Conservation (phyloP, 2,797 vertebrate genomes). For the Megaceryle alcyon region DNA sequence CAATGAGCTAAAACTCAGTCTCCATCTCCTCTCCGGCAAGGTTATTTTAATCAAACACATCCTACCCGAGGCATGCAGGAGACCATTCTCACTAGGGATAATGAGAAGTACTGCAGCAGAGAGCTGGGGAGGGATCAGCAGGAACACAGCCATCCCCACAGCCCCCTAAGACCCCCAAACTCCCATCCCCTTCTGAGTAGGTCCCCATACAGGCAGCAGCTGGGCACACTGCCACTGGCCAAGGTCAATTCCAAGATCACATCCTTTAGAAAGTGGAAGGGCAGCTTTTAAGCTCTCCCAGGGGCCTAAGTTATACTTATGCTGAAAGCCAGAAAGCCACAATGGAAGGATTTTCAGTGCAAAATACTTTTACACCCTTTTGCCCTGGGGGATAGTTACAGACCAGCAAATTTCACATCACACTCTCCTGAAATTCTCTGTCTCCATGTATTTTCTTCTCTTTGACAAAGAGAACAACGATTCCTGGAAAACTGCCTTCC, state of each 20-base stretch:
- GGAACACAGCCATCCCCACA: background rate
- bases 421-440: background rate
- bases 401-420: background rate
- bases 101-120: background rate
- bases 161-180: background rate
- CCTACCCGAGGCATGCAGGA: background rate
- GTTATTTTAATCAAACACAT: slow-evolving; percentile 7
- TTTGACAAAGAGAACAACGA: background rate
- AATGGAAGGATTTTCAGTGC: background rate
- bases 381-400: background rate
- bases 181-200: background rate
- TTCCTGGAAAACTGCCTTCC: background rate
- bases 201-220: background rate
- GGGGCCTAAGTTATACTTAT: accelerated
- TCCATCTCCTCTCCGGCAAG: background rate
- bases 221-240: accelerated
- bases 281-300: background rate
- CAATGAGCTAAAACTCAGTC: background rate
- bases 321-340: background rate
- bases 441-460: background rate
- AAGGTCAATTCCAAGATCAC: background rate
- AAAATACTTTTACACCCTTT: background rate
- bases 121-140: background rate
- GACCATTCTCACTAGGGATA: accelerated
- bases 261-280: background rate